Evolutionary conservation across 1,140 invertebrate species (phyloP), one percentile per base, ranked within the genome.

Genomic region (Limonius californicus): DNA sequence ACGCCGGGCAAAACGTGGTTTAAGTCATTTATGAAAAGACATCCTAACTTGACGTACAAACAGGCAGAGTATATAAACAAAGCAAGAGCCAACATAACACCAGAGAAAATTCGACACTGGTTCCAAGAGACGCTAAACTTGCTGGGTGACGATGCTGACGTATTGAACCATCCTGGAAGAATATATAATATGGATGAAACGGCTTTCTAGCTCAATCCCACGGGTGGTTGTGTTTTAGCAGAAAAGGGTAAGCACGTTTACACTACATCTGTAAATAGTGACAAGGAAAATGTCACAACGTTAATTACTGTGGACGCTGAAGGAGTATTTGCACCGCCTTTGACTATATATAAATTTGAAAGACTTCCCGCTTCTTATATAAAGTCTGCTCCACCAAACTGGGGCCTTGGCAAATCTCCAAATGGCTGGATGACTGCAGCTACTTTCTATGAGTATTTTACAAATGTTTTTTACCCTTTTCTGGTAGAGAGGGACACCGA

Each of bases 211-310:
- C 47, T 74, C 15, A 59, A 45, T 35, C 72, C 73, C 45, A 74
- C 72, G 63, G 68, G 64, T 42, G 56, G 32, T 42, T 56, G 68
- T 30, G 69, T 75, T 23, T 61, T 77, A 47, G 72, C 66, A 18
- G 32, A 66, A 68, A 76, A 67, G 65, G 71, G 73, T 19, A 70
- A 74, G 69, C 32, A 66, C 15, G 68, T 76, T 1, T 73, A 75
- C 65, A 53, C 65, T 45, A 47, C 67, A 9, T 50, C 65, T 55
- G 57, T 54, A 35, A 70, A 66, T 42, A 54, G 47, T 7, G 74
- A 77, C 55, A 76, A 76, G 71, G 72, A 76, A 63, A 71, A 69
- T 63, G 20, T 77, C n/a, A 76, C 72, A 27, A 69, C 66, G 35
- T 61, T 76, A 2, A 54, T 76, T 45, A 69, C 65, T 54, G 74